Percentiles rank a stretch among this genome's conserved stretches.
phyloP scores from a whole-genome alignment of 1,140 invertebrate genomes.

The Nylanderia fulva region DNA sequence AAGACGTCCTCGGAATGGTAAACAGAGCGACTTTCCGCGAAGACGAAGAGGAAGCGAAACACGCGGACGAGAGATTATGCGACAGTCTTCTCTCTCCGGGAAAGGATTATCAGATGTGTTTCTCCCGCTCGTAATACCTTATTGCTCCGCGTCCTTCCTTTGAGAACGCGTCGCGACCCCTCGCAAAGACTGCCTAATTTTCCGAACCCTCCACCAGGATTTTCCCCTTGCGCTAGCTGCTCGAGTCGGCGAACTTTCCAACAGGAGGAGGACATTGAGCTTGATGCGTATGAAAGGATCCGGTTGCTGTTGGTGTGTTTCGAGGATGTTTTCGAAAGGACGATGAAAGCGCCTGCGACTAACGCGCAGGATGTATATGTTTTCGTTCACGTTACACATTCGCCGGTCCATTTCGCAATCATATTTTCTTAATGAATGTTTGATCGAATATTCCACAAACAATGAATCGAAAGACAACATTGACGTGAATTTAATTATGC shows the following conservation, averaged over 20 bases:
- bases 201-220: neutral
- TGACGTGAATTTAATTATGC: neutral
- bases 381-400: neutral
- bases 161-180: conserved; percentile 56
- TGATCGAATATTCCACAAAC: neutral
- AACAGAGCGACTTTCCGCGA: conserved; percentile 73
- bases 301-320: conserved; percentile 8
- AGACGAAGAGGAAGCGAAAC: neutral
- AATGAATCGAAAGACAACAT: neutral
- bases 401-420: neutral
- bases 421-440: conserved; percentile 8
- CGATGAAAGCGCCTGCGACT: neutral
- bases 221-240: neutral
- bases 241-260: conserved; percentile 54
- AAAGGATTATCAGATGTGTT: conserved; percentile 72
- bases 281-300: conserved; percentile 54
- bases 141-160: conserved; percentile 48
- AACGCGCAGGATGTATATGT: neutral
- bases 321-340: neutral
- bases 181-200: conserved; percentile 64
- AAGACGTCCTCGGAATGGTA: conserved; percentile 76
- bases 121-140: conserved; percentile 12
- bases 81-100: conserved; percentile 65
- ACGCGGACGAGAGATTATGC: conserved; percentile 58
- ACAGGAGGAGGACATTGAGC: conserved; percentile 40